Evolutionary conservation across 2,888 invertebrate species (phyloP).

Genomic region (Lordiphosa fenestrarum): DNA sequence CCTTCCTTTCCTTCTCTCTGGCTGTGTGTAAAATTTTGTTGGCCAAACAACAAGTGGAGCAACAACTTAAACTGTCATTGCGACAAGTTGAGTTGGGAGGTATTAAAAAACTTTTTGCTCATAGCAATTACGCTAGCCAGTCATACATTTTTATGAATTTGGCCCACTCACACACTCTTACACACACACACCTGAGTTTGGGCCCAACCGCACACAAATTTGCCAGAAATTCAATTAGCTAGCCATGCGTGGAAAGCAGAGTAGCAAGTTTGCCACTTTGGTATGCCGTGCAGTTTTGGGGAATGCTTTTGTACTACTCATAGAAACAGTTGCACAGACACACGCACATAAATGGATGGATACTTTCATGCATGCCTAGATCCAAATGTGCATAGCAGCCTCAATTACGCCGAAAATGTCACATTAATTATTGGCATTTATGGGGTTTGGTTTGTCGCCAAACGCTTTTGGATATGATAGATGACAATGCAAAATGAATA

Average conservation of each 20-base stretch:
- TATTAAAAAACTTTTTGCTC: slow-evolving; percentile 64
- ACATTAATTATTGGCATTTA: slow-evolving; percentile 75
- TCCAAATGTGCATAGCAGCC: slow-evolving; percentile 44
- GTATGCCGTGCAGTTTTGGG: slow-evolving; percentile 52
- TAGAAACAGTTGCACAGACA: slow-evolving; percentile 14
- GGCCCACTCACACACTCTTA: slow-evolving; percentile 27
- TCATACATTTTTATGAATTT: slow-evolving; percentile 11
- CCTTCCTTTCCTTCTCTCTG: not conserved
- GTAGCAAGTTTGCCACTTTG: slow-evolving; percentile 60
- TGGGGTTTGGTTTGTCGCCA: slow-evolving; percentile 31
- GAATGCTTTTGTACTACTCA: slow-evolving; percentile 52
- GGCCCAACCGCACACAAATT: slow-evolving; percentile 37
- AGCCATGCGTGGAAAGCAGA: slow-evolving; percentile 42
- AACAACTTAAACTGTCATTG: slow-evolving; percentile 17
- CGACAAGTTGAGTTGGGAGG: slow-evolving; percentile 34
- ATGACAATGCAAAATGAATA: slow-evolving; percentile 46
- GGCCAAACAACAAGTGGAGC: slow-evolving; percentile 68
- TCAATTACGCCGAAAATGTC: slow-evolving; percentile 71
- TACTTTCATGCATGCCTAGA: slow-evolving; percentile 13
- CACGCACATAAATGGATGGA: slow-evolving; percentile 16
- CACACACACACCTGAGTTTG: slow-evolving; percentile 8
- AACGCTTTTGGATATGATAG: slow-evolving; percentile 52
- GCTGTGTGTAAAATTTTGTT: slow-evolving; percentile 54
- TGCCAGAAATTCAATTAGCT: slow-evolving; percentile 57
- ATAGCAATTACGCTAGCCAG: slow-evolving; percentile 45